Percentiles rank a stretch among this genome's conserved stretches.
Conservation (phyloP, 2,113 vertebrate species). For the Progne subis region DNA sequence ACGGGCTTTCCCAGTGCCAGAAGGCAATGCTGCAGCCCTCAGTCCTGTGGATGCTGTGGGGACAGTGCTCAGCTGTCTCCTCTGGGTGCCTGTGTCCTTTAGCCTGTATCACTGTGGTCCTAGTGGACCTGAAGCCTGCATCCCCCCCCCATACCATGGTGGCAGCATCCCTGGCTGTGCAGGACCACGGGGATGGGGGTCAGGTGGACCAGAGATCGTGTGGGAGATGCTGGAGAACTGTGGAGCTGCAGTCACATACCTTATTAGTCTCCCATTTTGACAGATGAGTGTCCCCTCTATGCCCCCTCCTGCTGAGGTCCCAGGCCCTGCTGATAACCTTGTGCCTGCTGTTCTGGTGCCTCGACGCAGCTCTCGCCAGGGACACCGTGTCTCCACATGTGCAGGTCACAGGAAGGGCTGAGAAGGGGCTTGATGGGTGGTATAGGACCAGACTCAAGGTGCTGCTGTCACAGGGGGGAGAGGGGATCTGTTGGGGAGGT, state of each 20-base stretch:
- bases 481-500: background rate
- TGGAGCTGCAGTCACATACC: background rate
- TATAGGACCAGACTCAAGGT: background rate
- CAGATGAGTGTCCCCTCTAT: slow-evolving; percentile 70
- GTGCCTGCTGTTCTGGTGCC: slow-evolving; percentile 27
- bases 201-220: background rate
- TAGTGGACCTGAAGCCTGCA: background rate
- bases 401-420: slow-evolving; percentile 14
- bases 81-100: background rate
- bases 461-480: background rate
- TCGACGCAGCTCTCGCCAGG: slow-evolving; percentile 32
- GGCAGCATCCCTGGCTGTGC: background rate
- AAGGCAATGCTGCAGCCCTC: background rate
- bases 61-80: background rate
- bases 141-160: background rate
- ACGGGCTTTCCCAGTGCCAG: background rate
- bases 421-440: background rate
- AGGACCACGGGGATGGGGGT: background rate
- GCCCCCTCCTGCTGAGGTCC: slow-evolving; percentile 45
- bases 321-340: slow-evolving; percentile 1
- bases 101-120: background rate
- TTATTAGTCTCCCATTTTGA: background rate
- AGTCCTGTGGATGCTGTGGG: background rate
- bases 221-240: background rate
- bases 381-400: background rate